Percentiles rank a stretch among this genome's conserved stretches.
phyloP scores from a whole-genome alignment of 2,888 invertebrate species.

The Parnassius mnemosyne region DNA sequence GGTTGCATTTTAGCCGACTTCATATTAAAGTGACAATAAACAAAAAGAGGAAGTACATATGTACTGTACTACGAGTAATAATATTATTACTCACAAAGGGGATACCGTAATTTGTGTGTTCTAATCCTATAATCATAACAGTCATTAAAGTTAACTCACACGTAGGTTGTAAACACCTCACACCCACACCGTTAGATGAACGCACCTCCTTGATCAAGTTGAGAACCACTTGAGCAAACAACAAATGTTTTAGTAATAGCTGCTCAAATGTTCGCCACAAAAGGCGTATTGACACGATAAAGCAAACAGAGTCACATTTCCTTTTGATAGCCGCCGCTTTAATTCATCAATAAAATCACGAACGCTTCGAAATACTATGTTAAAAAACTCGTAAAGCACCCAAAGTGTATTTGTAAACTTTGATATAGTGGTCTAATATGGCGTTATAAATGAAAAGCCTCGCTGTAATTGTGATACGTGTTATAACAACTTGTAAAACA shows the following conservation, averaged over 20 bases:
- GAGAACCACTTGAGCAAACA: constrained; percentile 61
- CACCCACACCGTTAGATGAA: constrained; percentile 11
- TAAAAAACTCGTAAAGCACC: constrained; percentile 1
- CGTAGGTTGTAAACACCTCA: not conserved
- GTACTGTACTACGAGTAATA: no score
- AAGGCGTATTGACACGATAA: constrained; percentile 51
- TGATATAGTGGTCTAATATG: not conserved
- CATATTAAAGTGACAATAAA: not conserved
- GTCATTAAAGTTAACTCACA: constrained; percentile 4
- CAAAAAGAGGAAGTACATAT: not conserved
- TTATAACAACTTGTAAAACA: no score
- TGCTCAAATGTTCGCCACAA: constrained; percentile 45
- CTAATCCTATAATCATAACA: constrained; percentile 8
- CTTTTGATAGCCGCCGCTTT: constrained; percentile 44
- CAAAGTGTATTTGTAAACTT: constrained; percentile 11
- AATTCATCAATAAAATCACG: constrained; percentile 28
- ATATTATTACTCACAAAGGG: not conserved
- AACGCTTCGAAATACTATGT: constrained; percentile 19
- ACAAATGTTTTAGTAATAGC: constrained; percentile 49
- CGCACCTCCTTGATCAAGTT: constrained; percentile 27
- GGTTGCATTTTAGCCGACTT: no score
- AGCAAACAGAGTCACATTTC: constrained; percentile 45
- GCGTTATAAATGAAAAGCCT: not conserved
- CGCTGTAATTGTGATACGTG: not conserved
- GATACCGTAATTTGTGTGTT: not conserved